Percentiles rank a stretch among this genome's conserved stretches.
Conservation (phyloP, 2,797 vertebrate genomes). For the Xiphophorus birchmanni region DNA sequence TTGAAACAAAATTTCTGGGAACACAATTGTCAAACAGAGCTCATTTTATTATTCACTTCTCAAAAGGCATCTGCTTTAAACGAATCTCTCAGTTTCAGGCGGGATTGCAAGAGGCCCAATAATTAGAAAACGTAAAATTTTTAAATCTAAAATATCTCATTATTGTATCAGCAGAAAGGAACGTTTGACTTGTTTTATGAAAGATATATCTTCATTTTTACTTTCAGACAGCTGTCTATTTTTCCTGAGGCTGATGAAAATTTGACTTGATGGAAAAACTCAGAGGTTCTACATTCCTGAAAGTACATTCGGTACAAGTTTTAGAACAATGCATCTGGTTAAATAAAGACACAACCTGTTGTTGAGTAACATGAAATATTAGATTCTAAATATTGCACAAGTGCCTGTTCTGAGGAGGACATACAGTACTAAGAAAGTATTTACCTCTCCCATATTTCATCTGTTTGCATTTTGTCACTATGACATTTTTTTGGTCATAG, state of each 20-base stretch:
- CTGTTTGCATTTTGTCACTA: not conserved
- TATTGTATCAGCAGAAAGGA: slow-evolving; percentile 28
- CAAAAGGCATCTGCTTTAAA: slow-evolving; percentile 24
- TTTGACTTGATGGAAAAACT: not conserved
- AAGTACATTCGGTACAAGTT: not conserved
- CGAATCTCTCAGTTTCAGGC: slow-evolving; percentile 17
- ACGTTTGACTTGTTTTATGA: not conserved
- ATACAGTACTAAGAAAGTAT: not conserved
- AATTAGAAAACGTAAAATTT: slow-evolving; percentile 8
- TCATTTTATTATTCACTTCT: slow-evolving; percentile 30
- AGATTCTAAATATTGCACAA: not conserved
- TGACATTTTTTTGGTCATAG: not conserved
- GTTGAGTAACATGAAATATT: not conserved
- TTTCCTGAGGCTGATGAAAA: not conserved
- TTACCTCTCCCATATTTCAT: not conserved
- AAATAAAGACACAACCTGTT: not conserved
- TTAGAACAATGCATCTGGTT: not conserved
- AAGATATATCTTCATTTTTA: not conserved
- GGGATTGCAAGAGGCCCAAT: not conserved
- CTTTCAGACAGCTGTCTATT: not conserved
- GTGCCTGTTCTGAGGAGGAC: not conserved
- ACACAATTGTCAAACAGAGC: slow-evolving; percentile 18
- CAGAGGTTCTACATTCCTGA: not conserved
- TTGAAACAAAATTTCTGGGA: slow-evolving; percentile 34
- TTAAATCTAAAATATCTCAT: slow-evolving; percentile 16